Percentiles rank a stretch among this genome's conserved stretches.
Evolutionary conservation across 2,113 vertebrate genomes (phyloP).

Genomic region (Collichthys lucidus): DNA sequence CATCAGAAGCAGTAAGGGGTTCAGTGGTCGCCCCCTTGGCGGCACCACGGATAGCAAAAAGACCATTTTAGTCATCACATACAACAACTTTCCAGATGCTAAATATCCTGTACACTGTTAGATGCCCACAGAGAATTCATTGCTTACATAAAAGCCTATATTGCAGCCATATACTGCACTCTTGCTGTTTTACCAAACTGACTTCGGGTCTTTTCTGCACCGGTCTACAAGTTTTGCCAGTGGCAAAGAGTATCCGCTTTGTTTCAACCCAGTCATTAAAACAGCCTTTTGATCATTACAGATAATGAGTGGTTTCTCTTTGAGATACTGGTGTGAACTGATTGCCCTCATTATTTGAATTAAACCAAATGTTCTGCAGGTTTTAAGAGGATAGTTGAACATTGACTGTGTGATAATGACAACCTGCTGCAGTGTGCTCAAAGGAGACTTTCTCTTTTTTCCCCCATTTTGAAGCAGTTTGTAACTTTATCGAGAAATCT

Average conservation of each 20-base stretch:
- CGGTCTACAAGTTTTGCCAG: constrained; percentile 14
- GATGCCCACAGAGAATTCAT: not conserved
- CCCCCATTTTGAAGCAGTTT: not conserved
- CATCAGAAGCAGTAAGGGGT: too few relatives aligned
- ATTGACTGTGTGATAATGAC: constrained; percentile 59
- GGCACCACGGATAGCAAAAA: too few relatives aligned
- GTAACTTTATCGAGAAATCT: not conserved
- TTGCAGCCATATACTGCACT: not conserved
- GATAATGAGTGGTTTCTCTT: constrained; percentile 48
- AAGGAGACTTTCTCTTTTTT: constrained; percentile 31
- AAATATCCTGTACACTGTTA: not conserved
- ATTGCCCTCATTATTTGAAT: constrained; percentile 69
- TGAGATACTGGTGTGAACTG: constrained; percentile 51
- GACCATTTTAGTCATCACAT: not conserved
- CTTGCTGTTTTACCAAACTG: constrained; percentile 1
- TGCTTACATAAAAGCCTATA: not conserved
- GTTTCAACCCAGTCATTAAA: constrained; percentile 48
- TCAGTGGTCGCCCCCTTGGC: too few relatives aligned
- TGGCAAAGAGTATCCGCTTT: constrained; percentile 32
- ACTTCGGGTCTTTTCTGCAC: not conserved
- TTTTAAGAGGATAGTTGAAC: constrained; percentile 51
- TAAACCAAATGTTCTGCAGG: constrained; percentile 57
- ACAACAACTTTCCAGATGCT: not conserved
- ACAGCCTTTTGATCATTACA: constrained; percentile 59
- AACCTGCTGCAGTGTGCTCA: constrained; percentile 34